Percentiles rank a stretch among this genome's conserved stretches.
phyloP scores from a whole-genome alignment of 2,888 invertebrate species.

The Tachina lurida region DNA sequence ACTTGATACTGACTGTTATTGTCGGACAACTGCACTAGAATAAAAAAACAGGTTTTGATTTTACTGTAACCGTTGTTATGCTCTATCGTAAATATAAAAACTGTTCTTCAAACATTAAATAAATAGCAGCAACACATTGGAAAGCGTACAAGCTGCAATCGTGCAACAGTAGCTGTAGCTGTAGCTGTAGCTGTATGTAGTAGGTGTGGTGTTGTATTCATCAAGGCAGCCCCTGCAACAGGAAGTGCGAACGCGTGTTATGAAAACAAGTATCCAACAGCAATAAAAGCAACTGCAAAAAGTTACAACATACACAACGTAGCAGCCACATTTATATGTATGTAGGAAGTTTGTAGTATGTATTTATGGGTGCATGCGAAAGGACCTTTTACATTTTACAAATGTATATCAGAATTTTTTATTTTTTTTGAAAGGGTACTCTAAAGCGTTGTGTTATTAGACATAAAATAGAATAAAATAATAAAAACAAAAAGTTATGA shows the following conservation, averaged over 20 bases:
- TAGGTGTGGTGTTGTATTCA: not conserved
- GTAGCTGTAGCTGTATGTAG: not conserved
- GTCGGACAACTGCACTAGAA: not conserved
- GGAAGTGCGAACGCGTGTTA: conserved; percentile 69
- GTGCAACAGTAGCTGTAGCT: not conserved
- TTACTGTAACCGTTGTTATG: conserved; percentile 43
- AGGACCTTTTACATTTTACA: conserved; percentile 28
- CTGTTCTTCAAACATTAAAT: not conserved
- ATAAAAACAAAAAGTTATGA: too few relatives aligned
- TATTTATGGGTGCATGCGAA: not conserved
- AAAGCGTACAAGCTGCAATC: conserved; percentile 47
- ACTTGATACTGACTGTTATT: conserved; percentile 18
- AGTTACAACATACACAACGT: not conserved
- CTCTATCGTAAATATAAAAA: not conserved
- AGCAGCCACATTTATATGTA: not conserved
- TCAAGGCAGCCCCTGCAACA: conserved; percentile 5
- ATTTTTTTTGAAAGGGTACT: not conserved
- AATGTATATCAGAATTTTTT: not conserved
- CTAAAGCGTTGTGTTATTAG: not conserved
- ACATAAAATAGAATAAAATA: not conserved
- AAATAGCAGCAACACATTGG: conserved; percentile 16
- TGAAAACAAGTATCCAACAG: conserved; percentile 35
- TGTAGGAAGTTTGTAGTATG: too few relatives aligned
- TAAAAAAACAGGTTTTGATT: conserved; percentile 56
- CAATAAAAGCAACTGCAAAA: conserved; percentile 4